A percentile compares a stretch with the other conserved stretches of the same genome.
These are phyloP conservation scores for Philonicus albiceps DNA, from an alignment of 2,888 invertebrate species.

Conservation along the genomic window DNA sequence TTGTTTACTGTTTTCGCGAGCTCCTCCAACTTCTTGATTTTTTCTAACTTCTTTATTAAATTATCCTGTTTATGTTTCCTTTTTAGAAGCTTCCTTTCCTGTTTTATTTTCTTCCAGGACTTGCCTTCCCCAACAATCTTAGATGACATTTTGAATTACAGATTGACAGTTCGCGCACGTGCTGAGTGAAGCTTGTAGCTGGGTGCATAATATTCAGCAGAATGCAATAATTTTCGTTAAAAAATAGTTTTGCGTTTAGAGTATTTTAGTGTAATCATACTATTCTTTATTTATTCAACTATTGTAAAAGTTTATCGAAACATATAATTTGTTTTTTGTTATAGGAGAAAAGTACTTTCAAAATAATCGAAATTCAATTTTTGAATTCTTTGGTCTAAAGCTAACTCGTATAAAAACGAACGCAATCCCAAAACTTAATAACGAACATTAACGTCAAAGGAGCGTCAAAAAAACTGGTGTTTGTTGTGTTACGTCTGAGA, in stretches of 20 bases:
- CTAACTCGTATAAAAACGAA: not conserved
- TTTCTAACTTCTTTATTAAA: conserved; percentile 71
- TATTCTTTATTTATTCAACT: not conserved
- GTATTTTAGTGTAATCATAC: not conserved
- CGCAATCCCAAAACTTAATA: not conserved
- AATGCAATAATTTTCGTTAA: not conserved
- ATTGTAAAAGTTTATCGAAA: not conserved
- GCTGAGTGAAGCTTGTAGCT: not conserved
- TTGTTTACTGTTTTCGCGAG: conserved; percentile 61
- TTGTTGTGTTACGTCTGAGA: not conserved
- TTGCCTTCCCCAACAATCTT: conserved; percentile 56
- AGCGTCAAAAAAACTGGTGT: not conserved
- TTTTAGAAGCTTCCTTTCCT: conserved; percentile 72
- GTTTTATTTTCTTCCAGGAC: conserved; percentile 77
- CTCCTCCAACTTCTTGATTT: conserved; percentile 65
- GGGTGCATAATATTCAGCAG: not conserved
- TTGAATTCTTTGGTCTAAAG: not conserved
- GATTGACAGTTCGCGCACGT: not conserved
- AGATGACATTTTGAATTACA: not conserved
- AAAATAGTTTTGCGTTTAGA: not conserved
- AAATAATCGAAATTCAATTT: not conserved
- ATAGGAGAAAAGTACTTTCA: not conserved
- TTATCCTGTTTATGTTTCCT: conserved; percentile 79
- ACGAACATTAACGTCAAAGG: not conserved
- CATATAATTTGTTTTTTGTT: not conserved